phyloP scores from a whole-genome alignment of 2,888 invertebrate species.

The Pristionchus mayeri region DNA sequence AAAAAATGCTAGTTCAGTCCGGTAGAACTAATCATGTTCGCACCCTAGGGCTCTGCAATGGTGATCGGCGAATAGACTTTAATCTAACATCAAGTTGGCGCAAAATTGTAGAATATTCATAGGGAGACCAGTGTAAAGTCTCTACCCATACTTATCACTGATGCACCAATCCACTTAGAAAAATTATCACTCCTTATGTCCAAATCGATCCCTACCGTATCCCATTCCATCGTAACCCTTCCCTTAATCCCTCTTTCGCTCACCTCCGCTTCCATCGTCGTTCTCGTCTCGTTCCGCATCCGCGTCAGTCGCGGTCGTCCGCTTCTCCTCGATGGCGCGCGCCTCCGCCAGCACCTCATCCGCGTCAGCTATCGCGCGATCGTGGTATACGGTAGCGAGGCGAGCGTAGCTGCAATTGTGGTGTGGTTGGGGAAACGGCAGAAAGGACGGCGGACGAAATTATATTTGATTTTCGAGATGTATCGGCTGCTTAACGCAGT shows the following conservation, averaged over 20 bases:
- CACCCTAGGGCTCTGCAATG: no score
- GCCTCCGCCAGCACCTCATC: constrained; percentile 51
- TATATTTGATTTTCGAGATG: neutral
- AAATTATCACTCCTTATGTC: no score
- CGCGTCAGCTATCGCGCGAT: constrained; percentile 65
- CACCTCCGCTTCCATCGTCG: constrained; percentile 39
- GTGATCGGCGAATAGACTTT: no score
- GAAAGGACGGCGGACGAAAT: neutral
- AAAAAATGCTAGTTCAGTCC: no score
- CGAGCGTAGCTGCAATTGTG: constrained; percentile 57
- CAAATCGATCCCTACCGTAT: neutral
- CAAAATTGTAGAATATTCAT: no score
- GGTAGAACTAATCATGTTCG: no score
- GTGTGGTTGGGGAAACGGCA: neutral
- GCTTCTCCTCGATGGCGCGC: constrained; percentile 17
- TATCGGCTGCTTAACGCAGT: no score
- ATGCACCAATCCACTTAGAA: no score
- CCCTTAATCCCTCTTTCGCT: constrained; percentile 54
- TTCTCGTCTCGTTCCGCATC: neutral
- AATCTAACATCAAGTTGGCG: no score
- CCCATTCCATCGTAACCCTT: constrained; percentile 45
- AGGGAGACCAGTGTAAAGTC: no score
- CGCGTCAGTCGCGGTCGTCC: neutral
- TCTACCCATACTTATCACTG: no score
- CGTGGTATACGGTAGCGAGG: constrained; percentile 57